These are phyloP conservation scores for Sebastolobus alascanus DNA, from an alignment of 2,797 vertebrate genomes.

Conservation along the genomic window DNA sequence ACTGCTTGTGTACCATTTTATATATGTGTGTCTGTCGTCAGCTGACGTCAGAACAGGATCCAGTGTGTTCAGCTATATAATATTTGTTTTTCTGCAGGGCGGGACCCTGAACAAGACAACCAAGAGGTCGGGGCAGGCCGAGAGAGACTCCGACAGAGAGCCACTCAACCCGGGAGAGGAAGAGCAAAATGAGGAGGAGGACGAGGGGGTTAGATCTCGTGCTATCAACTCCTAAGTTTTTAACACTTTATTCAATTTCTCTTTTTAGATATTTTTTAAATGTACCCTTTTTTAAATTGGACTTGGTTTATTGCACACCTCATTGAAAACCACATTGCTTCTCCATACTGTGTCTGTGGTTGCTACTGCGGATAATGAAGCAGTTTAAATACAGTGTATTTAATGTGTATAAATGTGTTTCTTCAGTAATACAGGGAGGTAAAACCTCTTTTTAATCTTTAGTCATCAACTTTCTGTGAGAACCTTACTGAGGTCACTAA, in stretches of 20 bases:
- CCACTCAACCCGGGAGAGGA: conserved; percentile 71
- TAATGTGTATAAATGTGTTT: neutral
- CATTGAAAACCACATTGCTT: neutral
- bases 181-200: conserved; percentile 50
- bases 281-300: neutral
- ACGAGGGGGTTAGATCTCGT: conserved; percentile 10
- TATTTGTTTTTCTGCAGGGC: conserved; percentile 72
- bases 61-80: neutral
- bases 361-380: neutral
- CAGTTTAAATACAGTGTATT: no score
- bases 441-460: neutral
- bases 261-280: neutral
- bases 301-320: neutral
- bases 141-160: conserved; percentile 70
- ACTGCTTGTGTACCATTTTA: fast-evolving
- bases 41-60: neutral
- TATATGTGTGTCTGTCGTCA: neutral
- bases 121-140: conserved; percentile 68
- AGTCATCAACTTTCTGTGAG: neutral
- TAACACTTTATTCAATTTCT: neutral
- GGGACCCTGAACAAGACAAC: conserved; percentile 87
- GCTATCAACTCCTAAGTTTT: conserved; percentile 64
- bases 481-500: neutral
- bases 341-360: neutral
- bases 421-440: neutral